These are phyloP conservation scores for Phymorhynchus buccinoides DNA, from an alignment of 1,140 invertebrate species.

Conservation along the genomic window DNA sequence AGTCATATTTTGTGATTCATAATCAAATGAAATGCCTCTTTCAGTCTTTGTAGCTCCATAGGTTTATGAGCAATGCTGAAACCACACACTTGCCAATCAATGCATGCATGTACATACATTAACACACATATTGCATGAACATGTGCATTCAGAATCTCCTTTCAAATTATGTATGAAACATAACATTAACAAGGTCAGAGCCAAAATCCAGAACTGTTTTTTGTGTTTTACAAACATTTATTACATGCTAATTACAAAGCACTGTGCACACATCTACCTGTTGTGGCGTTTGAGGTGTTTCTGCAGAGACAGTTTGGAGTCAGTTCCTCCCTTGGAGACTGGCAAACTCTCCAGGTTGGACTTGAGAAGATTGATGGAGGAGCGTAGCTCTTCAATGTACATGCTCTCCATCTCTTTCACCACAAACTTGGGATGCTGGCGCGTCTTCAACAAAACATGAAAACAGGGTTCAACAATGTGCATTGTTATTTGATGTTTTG, in stretches of 20 bases:
- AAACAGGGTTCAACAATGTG: not conserved
- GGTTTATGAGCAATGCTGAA: too few species aligned
- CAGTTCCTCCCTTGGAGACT: conserved; percentile 96
- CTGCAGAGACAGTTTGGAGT: conserved; percentile 97
- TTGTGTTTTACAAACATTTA: not conserved
- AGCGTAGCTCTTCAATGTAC: conserved; percentile 98
- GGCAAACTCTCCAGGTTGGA: conserved; percentile 98
- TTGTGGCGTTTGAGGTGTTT: conserved; percentile 96
- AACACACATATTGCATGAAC: too few species aligned
- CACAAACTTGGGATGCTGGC: conserved; percentile 99
- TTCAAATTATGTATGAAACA: not conserved
- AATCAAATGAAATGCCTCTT: too few species aligned
- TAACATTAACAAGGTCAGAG: not conserved
- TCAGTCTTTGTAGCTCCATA: too few species aligned
- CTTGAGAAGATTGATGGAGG: conserved; percentile 98
- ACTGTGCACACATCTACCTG: conserved; percentile 82
- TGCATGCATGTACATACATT: too few species aligned
- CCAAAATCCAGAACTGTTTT: not conserved
- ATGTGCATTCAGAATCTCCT: too few species aligned
- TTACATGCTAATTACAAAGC: not conserved
- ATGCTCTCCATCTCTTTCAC: conserved; percentile 99
- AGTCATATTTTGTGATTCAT: too few species aligned
- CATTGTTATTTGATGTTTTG: too few species aligned
- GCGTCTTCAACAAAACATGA: conserved; percentile 80
- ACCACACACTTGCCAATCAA: too few species aligned